Evolutionary conservation across 2,797 vertebrate genomes (phyloP).

Genomic region (Enteromius fasciolatus): DNA sequence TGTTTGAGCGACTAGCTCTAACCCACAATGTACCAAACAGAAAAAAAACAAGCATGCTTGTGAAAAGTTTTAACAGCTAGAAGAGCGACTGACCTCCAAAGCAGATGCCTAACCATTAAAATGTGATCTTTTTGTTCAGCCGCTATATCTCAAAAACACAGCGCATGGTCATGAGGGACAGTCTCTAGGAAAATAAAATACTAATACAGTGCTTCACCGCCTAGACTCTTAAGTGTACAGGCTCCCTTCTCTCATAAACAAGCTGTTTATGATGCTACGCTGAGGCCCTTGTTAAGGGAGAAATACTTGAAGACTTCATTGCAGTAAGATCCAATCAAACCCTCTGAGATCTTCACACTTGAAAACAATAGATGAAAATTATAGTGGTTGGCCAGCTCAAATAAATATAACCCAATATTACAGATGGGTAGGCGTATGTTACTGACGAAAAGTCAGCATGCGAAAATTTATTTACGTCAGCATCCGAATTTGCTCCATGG

Average conservation of each 20-base stretch:
- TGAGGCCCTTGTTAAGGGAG: not conserved
- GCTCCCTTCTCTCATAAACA: constrained; percentile 18
- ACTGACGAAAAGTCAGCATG: too few relatives aligned
- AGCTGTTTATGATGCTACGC: constrained; percentile 17
- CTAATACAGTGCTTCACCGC: constrained; percentile 10
- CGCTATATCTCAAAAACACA: constrained; percentile 25
- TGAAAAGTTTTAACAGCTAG: constrained; percentile 63
- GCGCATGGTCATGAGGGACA: not conserved
- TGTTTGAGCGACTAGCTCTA: not conserved
- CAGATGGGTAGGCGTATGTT: too few relatives aligned
- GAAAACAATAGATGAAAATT: constrained; percentile 9
- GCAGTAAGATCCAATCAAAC: not conserved
- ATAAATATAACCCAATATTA: not conserved
- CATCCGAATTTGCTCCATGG: too few relatives aligned
- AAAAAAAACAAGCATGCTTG: constrained; percentile 67
- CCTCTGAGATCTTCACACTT: constrained; percentile 14
- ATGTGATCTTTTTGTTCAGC: constrained; percentile 17
- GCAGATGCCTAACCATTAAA: constrained; percentile 53
- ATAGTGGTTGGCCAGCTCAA: constrained; percentile 1
- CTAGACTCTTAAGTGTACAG: not conserved
- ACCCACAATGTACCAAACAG: constrained; percentile 16
- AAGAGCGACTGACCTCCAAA: constrained; percentile 64
- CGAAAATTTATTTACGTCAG: too few relatives aligned
- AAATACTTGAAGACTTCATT: constrained; percentile 16
- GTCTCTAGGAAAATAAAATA: constrained; percentile 24